A percentile compares a stretch with the other conserved stretches of the same genome.
phyloP scores from a whole-genome alignment of 2,888 invertebrate species.

The Spilosoma lubricipeda region DNA sequence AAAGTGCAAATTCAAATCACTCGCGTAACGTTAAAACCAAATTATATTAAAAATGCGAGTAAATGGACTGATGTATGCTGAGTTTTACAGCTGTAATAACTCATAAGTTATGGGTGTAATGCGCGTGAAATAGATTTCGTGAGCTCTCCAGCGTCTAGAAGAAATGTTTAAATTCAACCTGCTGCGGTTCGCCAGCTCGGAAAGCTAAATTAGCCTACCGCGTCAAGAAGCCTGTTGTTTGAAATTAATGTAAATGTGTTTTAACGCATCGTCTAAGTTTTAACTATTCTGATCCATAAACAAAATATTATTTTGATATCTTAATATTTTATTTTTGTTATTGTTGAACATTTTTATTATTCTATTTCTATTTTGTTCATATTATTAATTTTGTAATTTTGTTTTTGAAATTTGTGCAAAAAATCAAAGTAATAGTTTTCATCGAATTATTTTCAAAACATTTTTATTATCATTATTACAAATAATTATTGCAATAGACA shows the following conservation, averaged over 20 bases:
- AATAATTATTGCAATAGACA: too few relatives aligned
- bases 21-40: slow-evolving; percentile 41
- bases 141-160: slow-evolving; percentile 71
- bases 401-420: too few relatives aligned
- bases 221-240: slow-evolving; percentile 66
- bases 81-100: slow-evolving; percentile 80
- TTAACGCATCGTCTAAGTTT: slow-evolving; percentile 55
- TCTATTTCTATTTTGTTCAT: too few relatives aligned
- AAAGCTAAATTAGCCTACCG: slow-evolving; percentile 76
- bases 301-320: slow-evolving; percentile 5
- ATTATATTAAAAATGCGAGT: slow-evolving; percentile 67
- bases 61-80: slow-evolving; percentile 80
- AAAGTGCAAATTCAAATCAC: slow-evolving; percentile 24
- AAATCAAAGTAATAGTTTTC: too few relatives aligned
- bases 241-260: slow-evolving; percentile 61
- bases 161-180: slow-evolving; percentile 72
- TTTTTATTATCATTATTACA: too few relatives aligned
- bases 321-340: neutral
- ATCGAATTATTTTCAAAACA: too few relatives aligned
- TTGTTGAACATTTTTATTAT: too few relatives aligned
- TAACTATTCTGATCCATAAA: slow-evolving; percentile 23
- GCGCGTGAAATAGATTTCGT: slow-evolving; percentile 81
- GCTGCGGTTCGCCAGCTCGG: slow-evolving; percentile 65
- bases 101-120: slow-evolving; percentile 79
- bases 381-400: too few relatives aligned